Conservation (phyloP, 2,888 invertebrate species). For the Hoplodrina blanda region DNA sequence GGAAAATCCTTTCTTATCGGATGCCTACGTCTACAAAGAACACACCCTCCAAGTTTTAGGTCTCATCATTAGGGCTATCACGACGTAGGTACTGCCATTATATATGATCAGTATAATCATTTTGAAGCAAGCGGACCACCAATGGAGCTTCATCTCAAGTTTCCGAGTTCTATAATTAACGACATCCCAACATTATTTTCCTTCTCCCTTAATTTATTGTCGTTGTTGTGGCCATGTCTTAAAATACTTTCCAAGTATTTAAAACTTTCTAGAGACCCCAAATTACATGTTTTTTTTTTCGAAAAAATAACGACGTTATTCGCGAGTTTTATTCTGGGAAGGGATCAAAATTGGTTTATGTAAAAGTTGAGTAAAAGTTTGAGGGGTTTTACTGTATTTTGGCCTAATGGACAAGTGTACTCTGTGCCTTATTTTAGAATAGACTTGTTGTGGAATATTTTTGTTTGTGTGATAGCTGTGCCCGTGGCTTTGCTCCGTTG, state of each 20-base stretch:
- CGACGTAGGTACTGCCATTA: too few species aligned
- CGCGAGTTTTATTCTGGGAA: slow-evolving; percentile 37
- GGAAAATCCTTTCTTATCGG: too few species aligned
- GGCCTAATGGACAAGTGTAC: slow-evolving; percentile 38
- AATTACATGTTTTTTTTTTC: slow-evolving; percentile 40
- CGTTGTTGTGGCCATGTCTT: slow-evolving; percentile 55
- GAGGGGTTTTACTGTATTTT: slow-evolving; percentile 35
- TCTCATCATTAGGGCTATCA: too few species aligned
- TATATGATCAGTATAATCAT: too few species aligned
- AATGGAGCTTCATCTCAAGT: slow-evolving; percentile 3
- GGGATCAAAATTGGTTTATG: slow-evolving; percentile 49
- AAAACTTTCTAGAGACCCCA: slow-evolving; percentile 42
- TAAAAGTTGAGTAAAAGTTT: slow-evolving; percentile 48
- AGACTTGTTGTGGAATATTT: neutral
- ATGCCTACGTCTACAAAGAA: too few species aligned
- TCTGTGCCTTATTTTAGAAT: slow-evolving; percentile 17
- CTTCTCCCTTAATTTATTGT: slow-evolving; percentile 51
- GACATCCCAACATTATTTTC: slow-evolving; percentile 31
- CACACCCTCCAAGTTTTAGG: too few species aligned
- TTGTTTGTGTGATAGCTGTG: neutral
- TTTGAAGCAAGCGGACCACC: neutral
- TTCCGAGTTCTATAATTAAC: slow-evolving; percentile 50
- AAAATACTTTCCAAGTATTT: slow-evolving; percentile 48
- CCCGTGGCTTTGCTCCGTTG: too few species aligned
- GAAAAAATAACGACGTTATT: slow-evolving; percentile 45